Evolutionary conservation across 2,888 invertebrate species (phyloP).

Genomic region (Drosophila glabriapex): DNA sequence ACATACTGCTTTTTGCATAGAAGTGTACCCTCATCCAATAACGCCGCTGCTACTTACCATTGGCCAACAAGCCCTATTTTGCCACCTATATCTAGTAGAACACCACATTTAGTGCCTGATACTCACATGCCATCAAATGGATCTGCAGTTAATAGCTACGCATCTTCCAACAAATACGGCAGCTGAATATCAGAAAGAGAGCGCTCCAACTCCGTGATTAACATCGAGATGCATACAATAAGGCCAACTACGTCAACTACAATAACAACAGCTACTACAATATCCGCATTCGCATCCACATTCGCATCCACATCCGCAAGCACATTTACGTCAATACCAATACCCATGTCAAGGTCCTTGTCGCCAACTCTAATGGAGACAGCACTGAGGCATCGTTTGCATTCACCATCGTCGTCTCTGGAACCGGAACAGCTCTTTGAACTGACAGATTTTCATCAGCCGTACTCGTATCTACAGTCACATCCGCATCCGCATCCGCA

Average conservation of each 20-base stretch:
- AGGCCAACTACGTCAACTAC: conserved; percentile 42
- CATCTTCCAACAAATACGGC: conserved; percentile 85
- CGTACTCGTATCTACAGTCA: conserved; percentile 43
- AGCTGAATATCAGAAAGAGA: conserved; percentile 85
- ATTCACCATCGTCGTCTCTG: conserved; percentile 37
- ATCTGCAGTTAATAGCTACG: conserved; percentile 85
- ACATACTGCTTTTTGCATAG: conserved; percentile 85
- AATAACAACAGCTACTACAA: conserved; percentile 22
- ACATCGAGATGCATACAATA: conserved; percentile 80
- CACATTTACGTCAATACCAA: conserved; percentile 37
- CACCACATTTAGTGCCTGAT: conserved; percentile 91
- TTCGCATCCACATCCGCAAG: conserved; percentile 24
- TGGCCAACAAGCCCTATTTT: conserved; percentile 93
- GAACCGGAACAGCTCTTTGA: conserved; percentile 40
- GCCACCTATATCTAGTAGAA: conserved; percentile 89
- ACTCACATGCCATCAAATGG: conserved; percentile 86
- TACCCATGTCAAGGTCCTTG: conserved; percentile 51
- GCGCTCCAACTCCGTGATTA: conserved; percentile 81
- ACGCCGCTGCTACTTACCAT: conserved; percentile 88
- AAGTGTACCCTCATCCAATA: conserved; percentile 87
- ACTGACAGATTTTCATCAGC: conserved; percentile 39
- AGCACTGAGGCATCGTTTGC: conserved; percentile 64
- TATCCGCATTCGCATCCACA: conserved; percentile 19
- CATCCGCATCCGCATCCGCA: conserved; percentile 29
- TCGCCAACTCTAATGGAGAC: conserved; percentile 56